phyloP scores from a whole-genome alignment of 2,888 invertebrate species.

The Dimorphilus gyrociliatus region DNA sequence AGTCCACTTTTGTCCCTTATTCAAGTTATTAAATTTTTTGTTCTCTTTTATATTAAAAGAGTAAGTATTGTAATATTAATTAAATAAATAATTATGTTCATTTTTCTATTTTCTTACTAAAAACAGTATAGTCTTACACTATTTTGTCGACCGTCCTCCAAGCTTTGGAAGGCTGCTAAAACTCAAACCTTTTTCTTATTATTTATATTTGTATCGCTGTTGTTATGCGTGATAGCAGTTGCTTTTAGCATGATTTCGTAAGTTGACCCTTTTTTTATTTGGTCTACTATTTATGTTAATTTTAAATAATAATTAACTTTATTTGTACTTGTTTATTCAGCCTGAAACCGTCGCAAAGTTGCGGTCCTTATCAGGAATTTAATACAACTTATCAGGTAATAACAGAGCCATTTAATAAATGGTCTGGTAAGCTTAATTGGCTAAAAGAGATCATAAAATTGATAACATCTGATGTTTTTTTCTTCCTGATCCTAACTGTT shows the following conservation, averaged over 20 bases:
- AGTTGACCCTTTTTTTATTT: constrained; percentile 10
- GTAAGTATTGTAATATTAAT: too few species aligned
- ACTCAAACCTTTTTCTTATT: constrained; percentile 53
- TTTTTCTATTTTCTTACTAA: neutral
- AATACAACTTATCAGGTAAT: constrained; percentile 23
- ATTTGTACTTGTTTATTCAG: constrained; percentile 11
- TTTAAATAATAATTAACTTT: neutral
- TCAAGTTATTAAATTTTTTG: constrained; percentile 50
- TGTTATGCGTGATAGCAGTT: constrained; percentile 23
- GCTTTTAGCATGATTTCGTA: constrained; percentile 25
- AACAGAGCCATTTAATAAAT: constrained; percentile 13
- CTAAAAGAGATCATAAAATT: constrained; percentile 15
- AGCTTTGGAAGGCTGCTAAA: constrained; percentile 53
- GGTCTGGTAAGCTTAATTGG: constrained; percentile 9
- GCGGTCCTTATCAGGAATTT: constrained; percentile 26
- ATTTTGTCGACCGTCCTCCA: constrained; percentile 43
- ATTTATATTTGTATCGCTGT: constrained; percentile 27
- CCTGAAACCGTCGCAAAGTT: constrained; percentile 19
- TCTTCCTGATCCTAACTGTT: constrained; percentile 19
- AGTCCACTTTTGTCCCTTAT: constrained; percentile 51
- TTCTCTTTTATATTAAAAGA: constrained; percentile 56
- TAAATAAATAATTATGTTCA: neutral
- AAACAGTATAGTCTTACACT: neutral
- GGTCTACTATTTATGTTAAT: neutral
- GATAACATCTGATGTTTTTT: constrained; percentile 23